These are phyloP conservation scores for Circaetus cinerascens DNA, from an alignment of 2,113 vertebrate species.

Conservation along the genomic window DNA sequence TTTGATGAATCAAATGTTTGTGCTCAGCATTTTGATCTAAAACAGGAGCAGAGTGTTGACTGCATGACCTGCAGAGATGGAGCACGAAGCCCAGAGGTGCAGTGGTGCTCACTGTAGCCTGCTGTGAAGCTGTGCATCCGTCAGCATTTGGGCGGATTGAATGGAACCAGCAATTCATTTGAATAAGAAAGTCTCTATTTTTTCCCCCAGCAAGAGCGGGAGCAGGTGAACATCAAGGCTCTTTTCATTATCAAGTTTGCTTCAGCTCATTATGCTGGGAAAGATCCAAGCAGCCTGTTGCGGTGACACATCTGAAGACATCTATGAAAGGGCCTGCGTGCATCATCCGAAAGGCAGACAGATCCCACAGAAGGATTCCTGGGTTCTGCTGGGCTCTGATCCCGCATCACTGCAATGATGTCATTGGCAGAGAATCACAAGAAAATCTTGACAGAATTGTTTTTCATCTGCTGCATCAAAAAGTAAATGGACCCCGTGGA, in stretches of 20 bases:
- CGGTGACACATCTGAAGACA: neutral
- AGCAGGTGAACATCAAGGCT: neutral
- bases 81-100: neutral
- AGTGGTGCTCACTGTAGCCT: rapidly evolving
- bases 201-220: rapidly evolving
- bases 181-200: neutral
- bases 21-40: neutral
- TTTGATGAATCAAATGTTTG: neutral
- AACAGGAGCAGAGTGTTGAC: neutral
- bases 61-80: neutral
- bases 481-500: neutral
- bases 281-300: neutral
- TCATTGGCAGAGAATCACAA: neutral
- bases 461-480: neutral
- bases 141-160: rapidly evolving
- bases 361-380: neutral
- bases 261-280: neutral
- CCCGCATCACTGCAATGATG: neutral
- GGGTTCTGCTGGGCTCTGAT: neutral
- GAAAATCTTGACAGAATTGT: neutral
- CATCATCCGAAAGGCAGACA: neutral
- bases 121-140: rapidly evolving
- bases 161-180: rapidly evolving
- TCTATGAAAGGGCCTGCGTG: neutral
- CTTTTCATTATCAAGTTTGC: neutral